Evolutionary conservation across 2,888 invertebrate genomes (phyloP).

Genomic region (Dicranocentrus wangi): DNA sequence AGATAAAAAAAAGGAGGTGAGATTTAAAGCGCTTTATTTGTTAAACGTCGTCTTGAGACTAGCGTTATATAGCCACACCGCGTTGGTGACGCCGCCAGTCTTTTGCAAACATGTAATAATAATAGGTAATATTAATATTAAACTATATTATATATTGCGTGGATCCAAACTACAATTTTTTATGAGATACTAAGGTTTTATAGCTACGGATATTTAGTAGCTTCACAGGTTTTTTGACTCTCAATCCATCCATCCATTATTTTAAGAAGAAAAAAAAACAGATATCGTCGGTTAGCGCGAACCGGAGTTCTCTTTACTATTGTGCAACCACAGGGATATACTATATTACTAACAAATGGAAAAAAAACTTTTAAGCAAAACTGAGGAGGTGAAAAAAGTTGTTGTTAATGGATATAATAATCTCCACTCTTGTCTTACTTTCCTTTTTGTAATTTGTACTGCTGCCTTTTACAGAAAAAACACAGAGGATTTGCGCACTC

Average conservation of each 20-base stretch:
- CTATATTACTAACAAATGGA: constrained; percentile 5
- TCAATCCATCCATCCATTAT: constrained; percentile 62
- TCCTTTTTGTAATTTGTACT: constrained; percentile 25
- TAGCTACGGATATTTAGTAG: constrained; percentile 29
- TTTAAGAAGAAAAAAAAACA: constrained; percentile 30
- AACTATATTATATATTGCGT: background rate
- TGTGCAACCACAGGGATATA: constrained; percentile 1
- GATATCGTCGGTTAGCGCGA: no score
- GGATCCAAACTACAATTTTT: no score
- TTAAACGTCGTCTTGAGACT: constrained; percentile 6
- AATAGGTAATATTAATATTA: background rate
- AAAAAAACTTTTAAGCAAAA: no score
- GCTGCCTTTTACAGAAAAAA: constrained; percentile 34
- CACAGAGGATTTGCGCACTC: background rate
- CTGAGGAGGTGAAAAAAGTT: no score
- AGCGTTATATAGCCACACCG: background rate
- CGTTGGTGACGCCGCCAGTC: no score
- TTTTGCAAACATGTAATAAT: no score
- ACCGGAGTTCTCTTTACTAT: background rate
- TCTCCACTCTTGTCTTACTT: background rate
- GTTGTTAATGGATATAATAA: background rate
- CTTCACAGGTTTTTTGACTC: constrained; percentile 44
- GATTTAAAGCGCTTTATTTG: constrained; percentile 64
- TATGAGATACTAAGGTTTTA: no score
- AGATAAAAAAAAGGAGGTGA: no score